Base-by-base conservation (phyloP, 2,888 invertebrate species). In the Drosophila lutescens region DNA sequence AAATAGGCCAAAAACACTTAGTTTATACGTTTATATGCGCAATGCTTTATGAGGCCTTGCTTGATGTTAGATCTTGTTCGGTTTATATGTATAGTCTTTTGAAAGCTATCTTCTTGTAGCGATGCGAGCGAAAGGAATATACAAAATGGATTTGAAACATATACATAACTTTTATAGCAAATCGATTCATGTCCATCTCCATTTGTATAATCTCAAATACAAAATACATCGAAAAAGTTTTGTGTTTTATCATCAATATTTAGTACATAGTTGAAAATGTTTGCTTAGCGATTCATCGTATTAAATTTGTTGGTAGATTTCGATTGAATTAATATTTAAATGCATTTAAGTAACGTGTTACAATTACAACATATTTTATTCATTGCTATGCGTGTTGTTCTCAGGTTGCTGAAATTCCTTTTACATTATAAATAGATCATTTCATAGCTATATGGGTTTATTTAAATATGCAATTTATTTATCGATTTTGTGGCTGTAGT, bases 261-360 rank as follows among this genome's bases (percentile, higher is more conserved):
- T 59, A 55, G 55, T 70, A 66, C 40, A 40, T 66, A 67, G 68
- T 76, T 78, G 74, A 83, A 79, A 70, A 59, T 60, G 56, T 77
- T 78, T 62, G 50, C 69, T 63, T 59, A 55, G 50, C 79, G 58
- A 61, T 75, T 54, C 53, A 49, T 69, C 41, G 15, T 68, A 58
- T 55, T 58, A 57, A 44, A 46, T 65, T 57, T 57, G 46, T 55
- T 69, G 61, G 51, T 74, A 65, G 36, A 65, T 26, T 61, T 71
- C 49, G 38, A 40, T 76, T 80, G 81, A 74, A 70, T 85, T 78
- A 84, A 77, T 74, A 63, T 74, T 88, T 88, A 86, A 86, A 86
- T 86, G 86, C 86, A 86, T 77, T 85, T 86, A 88, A 86, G 86
- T 86, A 86, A 88, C 85, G 78, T 86, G 77, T 86, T 73, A 77